Base-by-base conservation (phyloP, 2,797 vertebrate species). In the Lophotriccus pileatus region DNA sequence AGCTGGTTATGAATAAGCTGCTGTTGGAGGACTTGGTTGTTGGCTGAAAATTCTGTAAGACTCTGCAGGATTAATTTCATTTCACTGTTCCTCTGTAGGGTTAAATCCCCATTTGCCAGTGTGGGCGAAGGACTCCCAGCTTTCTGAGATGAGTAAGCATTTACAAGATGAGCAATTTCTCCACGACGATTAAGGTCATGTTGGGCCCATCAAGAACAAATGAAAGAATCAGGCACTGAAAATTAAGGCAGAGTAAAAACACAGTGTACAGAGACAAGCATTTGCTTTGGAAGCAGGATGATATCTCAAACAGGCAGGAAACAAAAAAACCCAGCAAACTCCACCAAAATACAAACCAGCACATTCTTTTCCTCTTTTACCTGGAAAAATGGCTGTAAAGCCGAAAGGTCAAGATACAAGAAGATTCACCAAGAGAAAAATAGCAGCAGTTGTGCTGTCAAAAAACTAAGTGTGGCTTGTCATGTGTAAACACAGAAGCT, bases 91-190 rank as follows among this genome's bases (percentile, higher is more conserved):
- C 30, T 8, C 36, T 14, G 23, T 27, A 47, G 62, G 47, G 70
- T 73, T 89, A 93, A 90, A 87, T 59, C 72, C 60, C 55, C 52
- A 56, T 5, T 44, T 59, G 37, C 28, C 63, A 13, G 28, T 18
- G 75, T 50, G 72, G 87, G 84, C 1, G 3, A 84, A 89, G 66
- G 58, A 87, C 53, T 83, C 41, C 14, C 25, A 14, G 14, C 39
- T 62, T 89, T 81, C 52, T 9, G 32, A 85, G 63, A 80, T 58
- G 46, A 89, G 56, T 39, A 66, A 91, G 75, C 34, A 74, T 56
- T 90, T 86, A 79, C 76, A 34, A 73, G 60, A 91, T 43, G 66
- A 94, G 60, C 52, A 72, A 75, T 83, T 95, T 94, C 62, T 75
- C 68, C 27, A 70, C 46, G 28, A 20, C 86, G 50, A 74, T n/a